Evolutionary conservation across 2,888 invertebrate genomes (phyloP), one percentile per base, ranked within the genome.

Genomic region (Chamaedrilus cognettii): DNA sequence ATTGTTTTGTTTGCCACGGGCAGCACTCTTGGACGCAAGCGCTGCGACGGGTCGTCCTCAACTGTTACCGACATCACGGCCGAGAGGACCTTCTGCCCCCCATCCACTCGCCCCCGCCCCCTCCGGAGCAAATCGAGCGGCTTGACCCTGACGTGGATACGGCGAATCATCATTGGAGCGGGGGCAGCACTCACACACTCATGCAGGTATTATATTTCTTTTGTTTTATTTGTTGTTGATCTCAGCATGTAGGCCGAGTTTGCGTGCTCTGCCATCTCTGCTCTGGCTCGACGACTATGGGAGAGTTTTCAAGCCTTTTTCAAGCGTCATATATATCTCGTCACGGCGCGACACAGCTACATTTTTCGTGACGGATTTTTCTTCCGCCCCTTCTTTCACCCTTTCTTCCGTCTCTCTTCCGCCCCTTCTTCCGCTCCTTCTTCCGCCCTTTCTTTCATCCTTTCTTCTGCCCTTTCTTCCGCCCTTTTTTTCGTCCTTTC

Each of bases 11-110:
- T 85, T 96, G 95, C 95, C n/a, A n/a, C n/a, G n/a, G n/a, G n/a
- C n/a, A n/a, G n/a, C n/a, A n/a, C n/a, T 96, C 96, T 65, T 97
- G 97, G 96, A 97, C 96, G 32, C 95, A 96, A 85, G 96, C 96
- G 34, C 87, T 97, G 76, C 88, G 96, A 60, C 95, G 96, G 86
- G 96, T 97, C 77, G 96, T 97, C 70, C 92, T 95, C 80, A 96
- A 96, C 86, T 97, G 97, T 86, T 97, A 97, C 87, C 96, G 95
- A 87, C 96, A 93, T 87, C 96, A 97, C 85, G 95, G 96, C 0
- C 88, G 96, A 75, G 96, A 96, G 86, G 96, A 97, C 84, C 87
- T 97, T 72, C 86, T 97, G 79, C 96, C 96, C 23, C 94, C 94
- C 51, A 96, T 96, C 86, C 26, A 30, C 28, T 15, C 19, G 2